Percentiles rank a stretch among this genome's conserved stretches.
These are phyloP conservation scores for Pachycephus smyrnensis DNA, from an alignment of 2,888 invertebrate genomes.

Conservation along the genomic window DNA sequence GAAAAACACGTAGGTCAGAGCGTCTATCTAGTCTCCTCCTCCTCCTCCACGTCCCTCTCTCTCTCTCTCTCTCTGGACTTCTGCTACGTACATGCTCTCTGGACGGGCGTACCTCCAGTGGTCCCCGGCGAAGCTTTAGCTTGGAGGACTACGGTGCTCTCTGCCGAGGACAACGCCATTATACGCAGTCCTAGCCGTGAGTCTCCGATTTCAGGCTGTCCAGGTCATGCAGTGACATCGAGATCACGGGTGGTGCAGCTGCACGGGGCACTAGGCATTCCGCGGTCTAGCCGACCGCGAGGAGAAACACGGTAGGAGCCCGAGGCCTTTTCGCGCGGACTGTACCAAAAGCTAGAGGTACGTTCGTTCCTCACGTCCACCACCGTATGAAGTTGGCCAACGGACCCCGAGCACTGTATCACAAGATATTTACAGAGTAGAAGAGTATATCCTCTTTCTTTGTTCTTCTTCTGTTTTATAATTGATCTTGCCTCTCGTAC, in stretches of 20 bases:
- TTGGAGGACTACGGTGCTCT: conserved; percentile 47
- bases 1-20: background rate
- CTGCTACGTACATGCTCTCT: conserved; percentile 41
- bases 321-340: conserved; percentile 7
- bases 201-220: conserved; percentile 34
- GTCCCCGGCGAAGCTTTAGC: conserved; percentile 38
- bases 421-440: no score
- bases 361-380: background rate
- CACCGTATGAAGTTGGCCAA: background rate
- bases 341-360: conserved; percentile 9
- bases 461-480: no score
- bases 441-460: no score
- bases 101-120: conserved; percentile 39
- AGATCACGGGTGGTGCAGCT: conserved; percentile 36
- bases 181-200: conserved; percentile 37
- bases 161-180: conserved; percentile 63
- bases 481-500: no score
- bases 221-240: conserved; percentile 42
- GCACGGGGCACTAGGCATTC: conserved; percentile 51
- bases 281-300: conserved; percentile 40
- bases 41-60: background rate
- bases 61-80: conserved; percentile 2
- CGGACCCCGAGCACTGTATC: no score
- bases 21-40: background rate
- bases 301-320: conserved; percentile 14